Percentiles rank a stretch among this genome's conserved stretches.
Evolutionary conservation across 2,888 invertebrate genomes (phyloP).

Genomic region (Apamea anceps): DNA sequence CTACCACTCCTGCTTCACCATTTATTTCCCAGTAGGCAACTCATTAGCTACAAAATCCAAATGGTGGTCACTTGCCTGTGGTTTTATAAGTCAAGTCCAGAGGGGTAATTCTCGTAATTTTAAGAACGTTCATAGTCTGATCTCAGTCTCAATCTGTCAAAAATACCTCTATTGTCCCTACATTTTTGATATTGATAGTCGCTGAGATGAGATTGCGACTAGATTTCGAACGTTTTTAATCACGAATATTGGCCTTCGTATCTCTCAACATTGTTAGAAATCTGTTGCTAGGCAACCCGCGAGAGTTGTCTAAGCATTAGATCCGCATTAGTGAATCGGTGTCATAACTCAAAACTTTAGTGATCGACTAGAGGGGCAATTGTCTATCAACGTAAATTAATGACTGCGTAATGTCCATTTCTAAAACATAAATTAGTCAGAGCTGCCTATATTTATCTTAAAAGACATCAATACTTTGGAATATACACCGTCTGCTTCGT

Average conservation of each 20-base stretch:
- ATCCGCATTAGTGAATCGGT: background rate
- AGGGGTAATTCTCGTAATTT: background rate
- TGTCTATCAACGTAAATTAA: background rate
- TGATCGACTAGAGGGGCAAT: background rate
- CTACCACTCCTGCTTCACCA: background rate
- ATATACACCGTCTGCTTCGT: background rate
- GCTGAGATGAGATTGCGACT: background rate
- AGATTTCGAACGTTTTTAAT: background rate
- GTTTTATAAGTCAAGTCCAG: background rate
- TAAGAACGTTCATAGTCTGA: background rate
- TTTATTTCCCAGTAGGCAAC: background rate
- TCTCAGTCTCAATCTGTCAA: background rate
- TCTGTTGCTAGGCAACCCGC: background rate
- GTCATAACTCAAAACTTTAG: background rate
- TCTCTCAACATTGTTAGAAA: background rate
- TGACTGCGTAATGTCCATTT: background rate
- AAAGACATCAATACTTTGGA: background rate
- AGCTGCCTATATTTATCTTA: background rate
- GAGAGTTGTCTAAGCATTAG: background rate
- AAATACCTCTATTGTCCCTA: too few species aligned
- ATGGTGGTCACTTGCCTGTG: background rate
- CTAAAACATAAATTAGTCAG: background rate
- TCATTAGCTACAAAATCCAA: background rate
- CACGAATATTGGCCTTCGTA: background rate
- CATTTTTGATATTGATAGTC: too few species aligned